Evolutionary conservation across 2,888 invertebrate species (phyloP), one percentile per base, ranked within the genome.

Genomic region (Dascillus cervinus): DNA sequence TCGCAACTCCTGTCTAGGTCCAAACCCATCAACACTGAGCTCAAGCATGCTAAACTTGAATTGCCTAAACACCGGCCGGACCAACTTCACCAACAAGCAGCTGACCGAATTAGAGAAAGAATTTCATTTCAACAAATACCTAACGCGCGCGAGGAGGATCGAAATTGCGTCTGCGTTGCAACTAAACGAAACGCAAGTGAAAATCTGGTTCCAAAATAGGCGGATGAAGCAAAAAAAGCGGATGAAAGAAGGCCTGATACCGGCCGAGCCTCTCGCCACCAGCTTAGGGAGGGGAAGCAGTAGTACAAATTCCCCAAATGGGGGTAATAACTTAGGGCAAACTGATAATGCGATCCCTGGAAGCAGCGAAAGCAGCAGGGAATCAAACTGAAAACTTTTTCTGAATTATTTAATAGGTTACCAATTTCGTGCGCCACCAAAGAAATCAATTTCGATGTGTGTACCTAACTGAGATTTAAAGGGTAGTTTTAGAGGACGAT

Each of bases 61-160:
- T 42, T 69, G 68, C 39, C 56, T 73, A 45, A 88, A 87, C 69
- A 88, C 90, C 8, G 95, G 95, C 17, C 75, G 98, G 31, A 98
- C 98, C 20, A 98, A 98, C 70, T 98, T 98, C 72, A 96, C 96
- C 47, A 98, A 97, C 68, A 97, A 97, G 67, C 98, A 98, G 65
- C 78, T 98, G 43, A 98, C 97, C 2, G 98, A 98, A 66, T 74
- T 98, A 46, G 98, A 98, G 65, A 98, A 98, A 62, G 97, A 98
- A 66, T 98, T 97, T 70, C 97, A 97, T 66, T 97, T 95, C 69
- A 96, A 96, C 72, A 96, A 95, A 69, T 98, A 98, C 71, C 77
- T 98, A 56, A 98, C 97, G 20, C 72, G 97, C 49, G 96, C 95
- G 20, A 72, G 97, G 46, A 76, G 98, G 52, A 96, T 97, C 62